Percentiles rank a stretch among this genome's conserved stretches.
phyloP scores from a whole-genome alignment of 2,797 vertebrate species.

The Eulemur albifrons region DNA sequence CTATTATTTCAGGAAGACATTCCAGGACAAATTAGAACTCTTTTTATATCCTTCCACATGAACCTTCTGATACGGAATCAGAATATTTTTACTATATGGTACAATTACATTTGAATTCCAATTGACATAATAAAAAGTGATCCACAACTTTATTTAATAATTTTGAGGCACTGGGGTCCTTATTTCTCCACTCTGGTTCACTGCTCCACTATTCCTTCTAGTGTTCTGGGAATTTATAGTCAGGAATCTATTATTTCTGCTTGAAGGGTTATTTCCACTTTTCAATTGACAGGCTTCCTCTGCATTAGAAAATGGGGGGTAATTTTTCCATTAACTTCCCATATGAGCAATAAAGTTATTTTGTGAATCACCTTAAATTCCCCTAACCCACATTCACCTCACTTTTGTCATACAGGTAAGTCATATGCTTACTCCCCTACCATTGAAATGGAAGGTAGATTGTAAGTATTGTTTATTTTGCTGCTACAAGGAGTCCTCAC shows the following conservation, averaged over 20 bases:
- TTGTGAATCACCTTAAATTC: background rate
- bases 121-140: background rate
- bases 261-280: background rate
- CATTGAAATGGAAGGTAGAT: conserved; percentile 4
- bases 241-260: conserved; percentile 6
- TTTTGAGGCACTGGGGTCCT: background rate
- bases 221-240: background rate
- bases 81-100: background rate
- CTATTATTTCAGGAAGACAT: conserved; percentile 13
- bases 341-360: background rate
- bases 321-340: background rate
- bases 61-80: background rate
- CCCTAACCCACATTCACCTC: background rate
- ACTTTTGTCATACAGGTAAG: background rate
- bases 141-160: background rate
- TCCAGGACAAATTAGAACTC: conserved; percentile 7
- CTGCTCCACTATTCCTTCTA: background rate
- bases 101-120: conserved; percentile 32
- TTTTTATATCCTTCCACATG: background rate
- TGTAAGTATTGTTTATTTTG: background rate
- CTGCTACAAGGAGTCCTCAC: background rate
- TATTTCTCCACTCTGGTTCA: background rate
- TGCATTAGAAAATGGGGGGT: background rate
- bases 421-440: background rate
- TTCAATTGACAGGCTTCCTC: background rate